phyloP scores from a whole-genome alignment of 2,888 invertebrate species.

The Marasmarcha lunaedactyla region DNA sequence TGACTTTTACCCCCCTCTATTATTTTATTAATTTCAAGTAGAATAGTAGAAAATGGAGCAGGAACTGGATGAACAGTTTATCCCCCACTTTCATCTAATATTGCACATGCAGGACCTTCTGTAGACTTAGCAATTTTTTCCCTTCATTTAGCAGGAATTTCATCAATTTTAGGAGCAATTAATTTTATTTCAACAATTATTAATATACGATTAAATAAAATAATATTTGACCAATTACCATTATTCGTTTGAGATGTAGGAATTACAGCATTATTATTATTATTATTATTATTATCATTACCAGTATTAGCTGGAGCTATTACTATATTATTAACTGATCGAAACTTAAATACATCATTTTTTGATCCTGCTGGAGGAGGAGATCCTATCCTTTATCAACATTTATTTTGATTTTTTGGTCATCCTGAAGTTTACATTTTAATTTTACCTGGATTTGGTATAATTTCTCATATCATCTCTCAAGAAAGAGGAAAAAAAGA shows the following conservation, averaged over 20 bases:
- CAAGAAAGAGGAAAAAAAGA: slow-evolving; percentile 81
- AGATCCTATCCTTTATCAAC: slow-evolving; percentile 84
- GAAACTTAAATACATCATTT: slow-evolving; percentile 84
- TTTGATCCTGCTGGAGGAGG: slow-evolving; percentile 86
- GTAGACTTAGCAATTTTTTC: slow-evolving; percentile 84
- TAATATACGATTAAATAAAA: slow-evolving; percentile 74
- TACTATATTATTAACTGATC: slow-evolving; percentile 83
- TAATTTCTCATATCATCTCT: slow-evolving; percentile 83
- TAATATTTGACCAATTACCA: slow-evolving; percentile 74
- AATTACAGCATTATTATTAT: slow-evolving; percentile 63
- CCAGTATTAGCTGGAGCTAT: slow-evolving; percentile 85
- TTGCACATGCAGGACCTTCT: slow-evolving; percentile 75
- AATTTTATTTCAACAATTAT: slow-evolving; percentile 84
- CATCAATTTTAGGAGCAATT: slow-evolving; percentile 80
- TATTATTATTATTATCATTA: slow-evolving; percentile 74
- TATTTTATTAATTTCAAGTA: slow-evolving; percentile 73
- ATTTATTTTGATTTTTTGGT: slow-evolving; percentile 90
- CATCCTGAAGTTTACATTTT: slow-evolving; percentile 90
- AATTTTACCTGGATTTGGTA: slow-evolving; percentile 85
- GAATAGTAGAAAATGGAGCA: slow-evolving; percentile 75
- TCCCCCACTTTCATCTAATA: slow-evolving; percentile 74
- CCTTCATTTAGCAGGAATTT: slow-evolving; percentile 79
- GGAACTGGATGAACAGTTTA: slow-evolving; percentile 86
- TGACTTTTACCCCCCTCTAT: slow-evolving; percentile 81
- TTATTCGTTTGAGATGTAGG: slow-evolving; percentile 81